Evolutionary conservation across 2,797 vertebrate genomes (phyloP).

Genomic region (Myoxocephalus aenaeus): DNA sequence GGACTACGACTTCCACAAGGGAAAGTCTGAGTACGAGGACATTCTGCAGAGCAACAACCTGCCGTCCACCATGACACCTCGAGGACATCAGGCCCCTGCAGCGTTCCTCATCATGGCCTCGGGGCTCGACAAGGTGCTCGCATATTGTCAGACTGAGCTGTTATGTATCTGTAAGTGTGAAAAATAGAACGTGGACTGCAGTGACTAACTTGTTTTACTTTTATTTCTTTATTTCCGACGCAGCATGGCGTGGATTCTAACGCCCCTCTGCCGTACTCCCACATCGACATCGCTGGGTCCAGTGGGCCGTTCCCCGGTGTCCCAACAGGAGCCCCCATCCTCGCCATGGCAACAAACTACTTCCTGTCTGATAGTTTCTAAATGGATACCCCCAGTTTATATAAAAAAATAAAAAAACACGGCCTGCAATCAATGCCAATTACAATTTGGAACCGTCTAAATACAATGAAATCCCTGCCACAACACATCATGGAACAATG

Average conservation of each 20-base stretch:
- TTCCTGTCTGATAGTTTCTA: conserved; percentile 64
- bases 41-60: conserved; percentile 87
- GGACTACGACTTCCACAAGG: conserved; percentile 88
- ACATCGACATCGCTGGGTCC: conserved; percentile 88
- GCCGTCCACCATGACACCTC: conserved; percentile 83
- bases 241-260: conserved; percentile 85
- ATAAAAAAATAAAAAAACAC: neutral
- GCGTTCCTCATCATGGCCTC: conserved; percentile 90
- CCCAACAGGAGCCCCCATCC: conserved; percentile 86
- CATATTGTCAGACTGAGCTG: neutral
- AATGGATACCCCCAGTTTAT: neutral
- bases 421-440: conserved; percentile 5
- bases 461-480: conserved; percentile 17
- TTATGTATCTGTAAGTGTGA: neutral
- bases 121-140: conserved; percentile 84
- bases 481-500: conserved; percentile 1
- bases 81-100: conserved; percentile 87
- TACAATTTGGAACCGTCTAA: conserved; percentile 30
- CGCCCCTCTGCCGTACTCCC: conserved; percentile 83
- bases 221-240: neutral
- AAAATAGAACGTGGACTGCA: neutral
- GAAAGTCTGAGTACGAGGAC: conserved; percentile 88
- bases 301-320: conserved; percentile 87
- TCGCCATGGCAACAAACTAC: conserved; percentile 85
- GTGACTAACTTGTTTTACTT: conserved; percentile 23